phyloP scores from a whole-genome alignment of 2,888 invertebrate species.

The Sipunculus nudus region DNA sequence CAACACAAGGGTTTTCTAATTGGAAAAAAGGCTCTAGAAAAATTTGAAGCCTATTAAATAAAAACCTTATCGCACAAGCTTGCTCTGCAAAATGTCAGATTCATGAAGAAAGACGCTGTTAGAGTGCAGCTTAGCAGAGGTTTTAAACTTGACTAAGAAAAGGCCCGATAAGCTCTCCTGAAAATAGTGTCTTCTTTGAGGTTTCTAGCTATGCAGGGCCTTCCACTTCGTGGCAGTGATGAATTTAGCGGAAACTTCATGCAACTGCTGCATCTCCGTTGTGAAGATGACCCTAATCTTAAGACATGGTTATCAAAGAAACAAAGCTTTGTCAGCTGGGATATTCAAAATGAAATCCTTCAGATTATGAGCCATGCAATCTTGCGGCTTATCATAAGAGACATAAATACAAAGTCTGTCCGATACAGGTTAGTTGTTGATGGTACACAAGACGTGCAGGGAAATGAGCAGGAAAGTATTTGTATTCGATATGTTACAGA shows the following conservation, averaged over 20 bases:
- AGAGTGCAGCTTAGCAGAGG: not conserved
- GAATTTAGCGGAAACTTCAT: not conserved
- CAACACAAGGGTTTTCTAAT: not conserved
- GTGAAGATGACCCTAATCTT: no score
- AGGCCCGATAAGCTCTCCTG: not conserved
- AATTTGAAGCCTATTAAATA: not conserved
- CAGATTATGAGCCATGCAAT: no score
- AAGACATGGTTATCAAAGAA: no score
- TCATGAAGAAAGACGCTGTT: not conserved
- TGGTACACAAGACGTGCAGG: constrained; percentile 7
- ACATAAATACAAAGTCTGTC: not conserved
- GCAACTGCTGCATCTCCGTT: no score
- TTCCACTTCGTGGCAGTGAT: not conserved
- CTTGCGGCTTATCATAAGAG: not conserved
- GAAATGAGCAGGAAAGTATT: not conserved
- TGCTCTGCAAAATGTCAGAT: no score
- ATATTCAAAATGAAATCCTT: no score
- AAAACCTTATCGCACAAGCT: no score
- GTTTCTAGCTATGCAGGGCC: not conserved
- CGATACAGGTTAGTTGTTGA: not conserved
- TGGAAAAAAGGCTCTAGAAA: constrained; percentile 2
- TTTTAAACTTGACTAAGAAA: not conserved
- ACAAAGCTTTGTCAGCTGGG: no score
- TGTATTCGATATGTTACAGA: not conserved
- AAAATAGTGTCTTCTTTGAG: constrained; percentile 1